Evolutionary conservation across 2,888 invertebrate genomes (phyloP), one percentile per base, ranked within the genome.

Genomic region (Magallana nippona): DNA sequence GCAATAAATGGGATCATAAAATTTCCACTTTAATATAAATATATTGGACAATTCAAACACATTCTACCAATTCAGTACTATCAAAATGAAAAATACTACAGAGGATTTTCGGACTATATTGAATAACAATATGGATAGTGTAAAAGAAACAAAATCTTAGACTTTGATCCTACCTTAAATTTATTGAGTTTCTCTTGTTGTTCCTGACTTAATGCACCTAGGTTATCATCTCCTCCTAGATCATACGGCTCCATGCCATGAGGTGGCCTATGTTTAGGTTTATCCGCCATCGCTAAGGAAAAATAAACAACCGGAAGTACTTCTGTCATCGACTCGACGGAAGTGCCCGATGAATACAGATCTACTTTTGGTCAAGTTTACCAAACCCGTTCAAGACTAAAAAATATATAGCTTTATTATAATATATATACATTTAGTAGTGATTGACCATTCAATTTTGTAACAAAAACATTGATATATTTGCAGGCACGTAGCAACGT

Each of bases 191-290:
- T 92, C 83, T 92, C 91, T 87, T 94, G 94, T 83, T 94, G 94
- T 19, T 92, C 92, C 82, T 89, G 86, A 84, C 93, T 94, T 0
- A 94, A 85, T 8, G 93, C 94, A 62, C 94, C 94, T 10, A 94
- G 89, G 83, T 94, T 91, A 80, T 87, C 88, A n/a, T 84, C 85
- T 11, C 91, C 91, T 1, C 91, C 91, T 77, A 93, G 84, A 91
- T 94, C 94, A 85, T 93, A 94, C 11, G 92, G 92, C 89, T 94
- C 94, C 94, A 94, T 94, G 44, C 93, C 93, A 81, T 91, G 90
- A 27, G 94, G 94, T 83, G 92, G 91, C 63, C 90, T 88, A 81
- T 93, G 91, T 89, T 92, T 88, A 44, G 93, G 93, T 89, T 90
- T 89, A 82, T 90, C 91, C 55, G 92, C 91, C 92, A 92, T 92